phyloP scores from a whole-genome alignment of 1,140 invertebrate species.

The Solen grandis region DNA sequence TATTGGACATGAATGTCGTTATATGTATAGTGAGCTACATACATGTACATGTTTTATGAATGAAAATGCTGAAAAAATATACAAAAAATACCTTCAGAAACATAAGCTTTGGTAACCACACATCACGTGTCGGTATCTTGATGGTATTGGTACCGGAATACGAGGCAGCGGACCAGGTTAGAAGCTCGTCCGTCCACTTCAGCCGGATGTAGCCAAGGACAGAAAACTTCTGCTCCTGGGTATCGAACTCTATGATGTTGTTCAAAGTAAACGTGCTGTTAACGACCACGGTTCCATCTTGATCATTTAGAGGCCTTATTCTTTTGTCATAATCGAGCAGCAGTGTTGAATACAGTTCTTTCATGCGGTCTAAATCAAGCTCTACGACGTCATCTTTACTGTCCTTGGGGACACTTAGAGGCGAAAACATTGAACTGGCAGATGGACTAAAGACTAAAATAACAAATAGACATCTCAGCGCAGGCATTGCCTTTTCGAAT shows the following conservation, averaged over 20 bases:
- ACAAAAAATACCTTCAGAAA: not conserved
- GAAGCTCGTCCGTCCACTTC: not conserved
- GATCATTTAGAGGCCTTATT: not conserved
- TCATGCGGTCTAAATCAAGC: too few relatives aligned
- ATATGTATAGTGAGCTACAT: too few relatives aligned
- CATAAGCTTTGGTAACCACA: not conserved
- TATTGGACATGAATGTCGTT: not conserved
- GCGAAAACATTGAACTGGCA: too few relatives aligned
- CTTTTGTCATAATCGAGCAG: not conserved
- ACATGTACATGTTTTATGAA: too few relatives aligned
- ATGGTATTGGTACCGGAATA: not conserved
- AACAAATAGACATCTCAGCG: too few relatives aligned
- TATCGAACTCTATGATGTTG: slow-evolving; percentile 18
- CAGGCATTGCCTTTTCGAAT: too few relatives aligned
- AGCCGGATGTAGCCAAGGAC: slow-evolving; percentile 6
- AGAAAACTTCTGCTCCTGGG: not conserved
- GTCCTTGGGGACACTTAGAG: too few relatives aligned
- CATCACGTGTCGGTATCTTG: not conserved
- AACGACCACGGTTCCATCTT: not conserved
- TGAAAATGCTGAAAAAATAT: not conserved
- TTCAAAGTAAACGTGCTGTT: not conserved
- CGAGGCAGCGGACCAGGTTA: not conserved
- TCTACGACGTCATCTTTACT: too few relatives aligned
- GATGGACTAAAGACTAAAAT: too few relatives aligned
- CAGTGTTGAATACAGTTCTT: not conserved